phyloP scores from a whole-genome alignment of 1,140 invertebrate genomes.

The Drosophila equinoxialis region DNA sequence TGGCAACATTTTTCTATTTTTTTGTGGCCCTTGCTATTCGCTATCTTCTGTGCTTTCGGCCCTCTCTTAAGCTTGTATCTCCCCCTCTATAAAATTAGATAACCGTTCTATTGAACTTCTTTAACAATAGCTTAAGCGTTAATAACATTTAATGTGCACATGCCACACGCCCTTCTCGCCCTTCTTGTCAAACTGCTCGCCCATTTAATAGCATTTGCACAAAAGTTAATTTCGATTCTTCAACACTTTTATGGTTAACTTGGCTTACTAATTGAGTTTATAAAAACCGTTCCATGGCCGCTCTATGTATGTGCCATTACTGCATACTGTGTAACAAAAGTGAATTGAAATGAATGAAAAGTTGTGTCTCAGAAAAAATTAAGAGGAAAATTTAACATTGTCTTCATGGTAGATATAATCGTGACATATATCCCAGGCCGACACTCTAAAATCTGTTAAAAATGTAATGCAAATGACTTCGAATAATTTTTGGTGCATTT shows the following conservation, averaged over 20 bases:
- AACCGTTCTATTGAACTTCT: conserved; percentile 69
- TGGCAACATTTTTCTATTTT: conserved; percentile 33
- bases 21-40: background rate
- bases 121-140: conserved; percentile 59
- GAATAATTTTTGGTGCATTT: no score
- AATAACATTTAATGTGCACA: conserved; percentile 76
- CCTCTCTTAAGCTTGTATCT: background rate
- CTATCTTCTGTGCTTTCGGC: background rate
- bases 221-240: conserved; percentile 71
- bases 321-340: background rate
- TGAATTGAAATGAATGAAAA: background rate
- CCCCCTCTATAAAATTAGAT: conserved; percentile 63
- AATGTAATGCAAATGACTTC: no score
- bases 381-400: no score
- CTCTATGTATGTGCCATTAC: background rate
- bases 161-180: background rate
- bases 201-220: conserved; percentile 55
- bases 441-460: no score
- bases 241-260: conserved; percentile 60
- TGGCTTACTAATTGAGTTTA: conserved; percentile 72
- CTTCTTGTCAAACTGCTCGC: background rate
- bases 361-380: background rate
- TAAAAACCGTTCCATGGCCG: conserved; percentile 56
- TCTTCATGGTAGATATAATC: no score
- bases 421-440: no score